These are phyloP conservation scores for Rhagophthalmus giganteus DNA, from an alignment of 2,888 invertebrate species.

Conservation along the genomic window DNA sequence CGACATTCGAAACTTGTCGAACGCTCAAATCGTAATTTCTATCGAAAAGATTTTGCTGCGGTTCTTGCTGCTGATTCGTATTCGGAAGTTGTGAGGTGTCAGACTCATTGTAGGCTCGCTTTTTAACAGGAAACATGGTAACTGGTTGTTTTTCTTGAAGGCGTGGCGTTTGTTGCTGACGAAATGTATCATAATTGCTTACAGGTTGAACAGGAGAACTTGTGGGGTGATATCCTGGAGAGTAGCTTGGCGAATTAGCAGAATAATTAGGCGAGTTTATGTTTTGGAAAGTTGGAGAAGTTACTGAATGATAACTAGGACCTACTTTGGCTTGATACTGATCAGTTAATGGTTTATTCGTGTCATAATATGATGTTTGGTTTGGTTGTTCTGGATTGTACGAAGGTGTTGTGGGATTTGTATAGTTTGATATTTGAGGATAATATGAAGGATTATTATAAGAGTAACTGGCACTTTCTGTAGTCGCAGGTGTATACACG, in stretches of 20 bases:
- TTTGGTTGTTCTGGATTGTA: slow-evolving; percentile 45
- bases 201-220: slow-evolving; percentile 21
- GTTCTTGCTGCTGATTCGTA: slow-evolving; percentile 31
- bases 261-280: slow-evolving; percentile 41
- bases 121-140: slow-evolving; percentile 65
- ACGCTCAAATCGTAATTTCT: slow-evolving; percentile 32
- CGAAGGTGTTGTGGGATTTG: slow-evolving; percentile 58
- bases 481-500: slow-evolving; percentile 61
- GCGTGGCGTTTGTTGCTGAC: slow-evolving; percentile 22
- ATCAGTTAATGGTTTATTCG: slow-evolving; percentile 57
- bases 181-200: slow-evolving; percentile 16
- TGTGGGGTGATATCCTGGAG: slow-evolving; percentile 25
- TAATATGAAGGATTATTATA: slow-evolving; percentile 51
- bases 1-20: background rate
- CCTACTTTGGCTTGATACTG: slow-evolving; percentile 54
- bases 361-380: slow-evolving; percentile 61
- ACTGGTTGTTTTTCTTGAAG: slow-evolving; percentile 44
- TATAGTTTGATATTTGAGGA: slow-evolving; percentile 49
- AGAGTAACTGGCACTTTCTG: slow-evolving; percentile 50
- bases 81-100: slow-evolving; percentile 34
- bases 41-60: slow-evolving; percentile 23
- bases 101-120: slow-evolving; percentile 63
- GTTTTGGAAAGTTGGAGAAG: slow-evolving; percentile 40
- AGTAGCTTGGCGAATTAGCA: slow-evolving; percentile 41
- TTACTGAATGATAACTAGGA: slow-evolving; percentile 48